A percentile compares a stretch with the other conserved stretches of the same genome.
phyloP scores from a whole-genome alignment of 2,888 invertebrate genomes.

The Brachyptera risi region DNA sequence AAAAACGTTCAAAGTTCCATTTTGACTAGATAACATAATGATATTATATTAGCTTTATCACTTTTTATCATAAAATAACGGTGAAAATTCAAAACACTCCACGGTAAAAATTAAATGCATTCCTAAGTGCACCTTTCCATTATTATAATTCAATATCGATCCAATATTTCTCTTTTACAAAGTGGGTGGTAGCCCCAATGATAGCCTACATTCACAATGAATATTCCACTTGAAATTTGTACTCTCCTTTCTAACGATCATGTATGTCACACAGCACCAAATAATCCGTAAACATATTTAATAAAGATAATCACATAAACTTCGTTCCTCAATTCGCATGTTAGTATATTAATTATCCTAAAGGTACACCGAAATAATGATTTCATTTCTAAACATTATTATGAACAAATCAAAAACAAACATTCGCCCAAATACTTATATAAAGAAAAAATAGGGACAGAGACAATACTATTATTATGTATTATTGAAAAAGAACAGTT shows the following conservation, averaged over 20 bases:
- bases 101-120: slow-evolving; percentile 9
- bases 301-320: slow-evolving; percentile 8
- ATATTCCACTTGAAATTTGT: not conserved
- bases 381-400: not conserved
- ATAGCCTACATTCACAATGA: too few relatives aligned
- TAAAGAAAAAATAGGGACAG: not conserved
- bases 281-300: slow-evolving; percentile 11
- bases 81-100: slow-evolving; percentile 18
- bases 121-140: not conserved
- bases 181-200: too few relatives aligned
- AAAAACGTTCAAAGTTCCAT: not conserved
- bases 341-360: not conserved
- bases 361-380: not conserved
- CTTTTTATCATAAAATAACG: slow-evolving; percentile 5
- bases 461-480: not conserved
- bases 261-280: slow-evolving; percentile 14
- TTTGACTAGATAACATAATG: slow-evolving; percentile 17
- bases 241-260: not conserved
- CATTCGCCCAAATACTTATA: slow-evolving; percentile 8
- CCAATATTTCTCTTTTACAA: not conserved
- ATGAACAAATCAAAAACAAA: not conserved
- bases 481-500: slow-evolving; percentile 4
- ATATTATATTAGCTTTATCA: slow-evolving; percentile 17
- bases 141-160: slow-evolving; percentile 1
- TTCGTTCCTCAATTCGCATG: too few relatives aligned